A percentile compares a stretch with the other conserved stretches of the same genome.
Evolutionary conservation across 2,888 invertebrate species (phyloP).

Genomic region (Ennomos erosarius): DNA sequence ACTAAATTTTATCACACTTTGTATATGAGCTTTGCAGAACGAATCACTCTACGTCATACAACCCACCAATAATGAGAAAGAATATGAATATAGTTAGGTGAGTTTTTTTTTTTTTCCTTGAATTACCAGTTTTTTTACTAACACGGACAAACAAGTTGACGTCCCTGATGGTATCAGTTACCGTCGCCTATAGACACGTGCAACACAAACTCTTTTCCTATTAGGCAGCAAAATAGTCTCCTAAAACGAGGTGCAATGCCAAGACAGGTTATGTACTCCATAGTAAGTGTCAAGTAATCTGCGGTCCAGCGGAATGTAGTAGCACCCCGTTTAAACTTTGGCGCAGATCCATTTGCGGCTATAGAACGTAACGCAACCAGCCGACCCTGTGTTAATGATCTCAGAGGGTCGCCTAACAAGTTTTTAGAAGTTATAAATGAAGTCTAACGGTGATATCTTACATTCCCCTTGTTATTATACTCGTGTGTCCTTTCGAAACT

Average conservation of each 20-base stretch:
- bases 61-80: too few relatives aligned
- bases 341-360: constrained; percentile 39
- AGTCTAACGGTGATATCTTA: not conserved
- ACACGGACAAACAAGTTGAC: too few relatives aligned
- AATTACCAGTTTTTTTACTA: not conserved
- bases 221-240: constrained; percentile 14
- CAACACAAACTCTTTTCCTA: too few relatives aligned
- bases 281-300: constrained; percentile 32
- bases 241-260: constrained; percentile 18
- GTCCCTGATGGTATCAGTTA: too few relatives aligned
- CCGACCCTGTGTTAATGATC: constrained; percentile 33
- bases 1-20: too few relatives aligned
- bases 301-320: constrained; percentile 33
- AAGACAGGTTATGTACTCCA: constrained; percentile 23
- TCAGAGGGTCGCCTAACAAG: constrained; percentile 19
- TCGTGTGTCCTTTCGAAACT: constrained; percentile 1
- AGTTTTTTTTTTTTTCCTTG: too few relatives aligned
- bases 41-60: too few relatives aligned
- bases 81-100: too few relatives aligned
- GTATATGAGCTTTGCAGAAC: too few relatives aligned
- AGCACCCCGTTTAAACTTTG: constrained; percentile 38
- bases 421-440: constrained; percentile 22
- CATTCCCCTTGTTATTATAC: not conserved
- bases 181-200: too few relatives aligned
- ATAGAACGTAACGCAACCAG: constrained; percentile 18